Conservation (phyloP, 1,140 invertebrate genomes). For the Zaprionus vittiger region DNA sequence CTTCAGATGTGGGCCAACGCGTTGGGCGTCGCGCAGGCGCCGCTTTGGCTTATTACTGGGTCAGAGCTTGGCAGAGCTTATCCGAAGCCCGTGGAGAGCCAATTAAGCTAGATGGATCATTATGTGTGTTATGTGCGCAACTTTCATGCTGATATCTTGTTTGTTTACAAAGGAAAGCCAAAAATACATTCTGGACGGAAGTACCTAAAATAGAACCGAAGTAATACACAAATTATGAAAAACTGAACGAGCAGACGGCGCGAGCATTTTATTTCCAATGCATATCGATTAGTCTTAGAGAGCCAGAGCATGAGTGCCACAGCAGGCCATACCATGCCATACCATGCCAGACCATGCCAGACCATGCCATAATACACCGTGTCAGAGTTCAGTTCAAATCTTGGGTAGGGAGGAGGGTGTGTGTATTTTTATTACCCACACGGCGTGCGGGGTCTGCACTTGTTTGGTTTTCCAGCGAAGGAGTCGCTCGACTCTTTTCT, state of each 20-base stretch:
- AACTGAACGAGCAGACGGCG: constrained; percentile 6
- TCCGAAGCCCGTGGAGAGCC: neutral
- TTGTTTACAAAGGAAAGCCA: constrained; percentile 36
- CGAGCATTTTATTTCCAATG: constrained; percentile 35
- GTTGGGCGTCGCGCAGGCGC: constrained; percentile 41
- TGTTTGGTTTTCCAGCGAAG: constrained; percentile 40
- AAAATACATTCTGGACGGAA: constrained; percentile 51
- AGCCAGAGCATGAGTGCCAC: constrained; percentile 8
- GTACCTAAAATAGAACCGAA: constrained; percentile 52
- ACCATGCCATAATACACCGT: neutral
- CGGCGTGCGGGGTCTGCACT: constrained; percentile 45
- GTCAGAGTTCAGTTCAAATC: neutral
- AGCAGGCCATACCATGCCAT: neutral
- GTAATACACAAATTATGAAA: constrained; percentile 52
- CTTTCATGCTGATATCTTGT: constrained; percentile 4
- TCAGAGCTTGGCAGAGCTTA: constrained; percentile 12
- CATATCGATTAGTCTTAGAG: constrained; percentile 58
- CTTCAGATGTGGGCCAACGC: constrained; percentile 42
- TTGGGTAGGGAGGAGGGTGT: neutral
- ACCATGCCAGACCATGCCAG: neutral
- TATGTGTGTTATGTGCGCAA: neutral
- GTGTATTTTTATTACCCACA: constrained; percentile 58
- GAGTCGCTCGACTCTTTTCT: too few relatives aligned
- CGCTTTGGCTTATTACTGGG: constrained; percentile 29
- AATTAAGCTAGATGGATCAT: constrained; percentile 10